Evolutionary conservation across 2,888 invertebrate species (phyloP).

Genomic region (Ectobius pallidus): DNA sequence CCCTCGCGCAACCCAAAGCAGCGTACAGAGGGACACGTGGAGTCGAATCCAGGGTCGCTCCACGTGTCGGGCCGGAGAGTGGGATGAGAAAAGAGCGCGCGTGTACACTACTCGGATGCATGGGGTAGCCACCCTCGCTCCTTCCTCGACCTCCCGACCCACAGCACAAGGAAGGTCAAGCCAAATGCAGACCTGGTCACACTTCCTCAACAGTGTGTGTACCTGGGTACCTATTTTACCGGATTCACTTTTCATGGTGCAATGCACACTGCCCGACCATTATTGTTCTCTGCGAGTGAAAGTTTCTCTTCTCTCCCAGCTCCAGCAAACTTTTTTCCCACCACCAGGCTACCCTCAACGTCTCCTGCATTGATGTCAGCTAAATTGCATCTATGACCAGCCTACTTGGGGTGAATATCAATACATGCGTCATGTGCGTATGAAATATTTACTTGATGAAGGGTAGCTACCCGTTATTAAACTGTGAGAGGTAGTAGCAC

Average conservation of each 20-base stretch:
- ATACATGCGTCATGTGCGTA: too few species aligned
- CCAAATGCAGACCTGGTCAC: slow-evolving; percentile 4
- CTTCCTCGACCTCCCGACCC: background rate
- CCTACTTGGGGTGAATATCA: too few species aligned
- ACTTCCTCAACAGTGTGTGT: background rate
- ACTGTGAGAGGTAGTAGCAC: too few species aligned
- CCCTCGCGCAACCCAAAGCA: slow-evolving; percentile 26
- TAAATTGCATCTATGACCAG: too few species aligned
- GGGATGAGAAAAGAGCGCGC: slow-evolving; percentile 8
- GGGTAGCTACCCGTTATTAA: too few species aligned
- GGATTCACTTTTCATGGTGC: background rate
- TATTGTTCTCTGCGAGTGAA: too few species aligned
- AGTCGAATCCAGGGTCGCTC: slow-evolving; percentile 15
- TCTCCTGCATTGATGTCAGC: too few species aligned
- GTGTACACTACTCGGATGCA: too few species aligned
- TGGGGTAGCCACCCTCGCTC: slow-evolving; percentile 5
- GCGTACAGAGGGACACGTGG: slow-evolving; percentile 23
- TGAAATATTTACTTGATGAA: too few species aligned
- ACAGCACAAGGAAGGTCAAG: slow-evolving; percentile 17
- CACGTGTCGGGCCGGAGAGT: slow-evolving; percentile 26
- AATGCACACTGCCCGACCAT: background rate
- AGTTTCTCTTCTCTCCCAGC: background rate
- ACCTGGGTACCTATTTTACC: background rate
- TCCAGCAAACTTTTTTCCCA: too few species aligned
- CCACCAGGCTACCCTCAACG: too few species aligned